Evolutionary conservation across 2,797 vertebrate genomes (phyloP), one percentile per base, ranked within the genome.

Genomic region (Thalassophryne amazonica): DNA sequence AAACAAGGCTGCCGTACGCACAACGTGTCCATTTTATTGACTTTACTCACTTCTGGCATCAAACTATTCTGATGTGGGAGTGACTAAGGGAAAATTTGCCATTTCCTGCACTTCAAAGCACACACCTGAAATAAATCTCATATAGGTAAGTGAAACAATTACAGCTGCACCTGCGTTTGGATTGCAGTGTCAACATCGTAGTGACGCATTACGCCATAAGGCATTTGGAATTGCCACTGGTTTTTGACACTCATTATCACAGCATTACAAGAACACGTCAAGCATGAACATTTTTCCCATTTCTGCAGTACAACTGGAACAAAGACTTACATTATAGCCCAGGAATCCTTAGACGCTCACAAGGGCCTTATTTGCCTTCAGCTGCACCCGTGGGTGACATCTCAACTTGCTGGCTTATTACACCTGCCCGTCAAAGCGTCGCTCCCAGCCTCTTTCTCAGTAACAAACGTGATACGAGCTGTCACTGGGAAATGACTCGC

Each of bases 371-470:
- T 76, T 62, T 56, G 58, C 85, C 81, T 58, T 0, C 12, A 75
- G 86, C 86, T 60, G 73, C 58, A 60, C 81, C 85, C 80, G 64
- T 46, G 79, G 81, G 81, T 80, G 86, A 87, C 84, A 83, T 85
- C 81, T 84, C 66, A 77, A 73, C 83, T 84, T 51, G 13, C 54
- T 68, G 81, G 67, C 46, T 86, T 88, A 92, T 91, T 88, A 87
- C 81, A 86, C 82, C 85, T 88, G 88, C 76, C 85, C 27, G 37
- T 90, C 89, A 89, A 65, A 29, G 43, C 21, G 65, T 4, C 3
- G 40, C 54, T 64, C 67, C 70, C 55, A 69, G 52, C 60, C 65
- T 73, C 63, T 77, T 72, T 72, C 77, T 64, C 69, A 42, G 63
- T 60, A 85, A 78, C 75, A 69, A 81, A 81, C 81, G 72, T 48